Evolutionary conservation across 1,140 invertebrate genomes (phyloP), one percentile per base, ranked within the genome.

Genomic region (Carposina sasakii): DNA sequence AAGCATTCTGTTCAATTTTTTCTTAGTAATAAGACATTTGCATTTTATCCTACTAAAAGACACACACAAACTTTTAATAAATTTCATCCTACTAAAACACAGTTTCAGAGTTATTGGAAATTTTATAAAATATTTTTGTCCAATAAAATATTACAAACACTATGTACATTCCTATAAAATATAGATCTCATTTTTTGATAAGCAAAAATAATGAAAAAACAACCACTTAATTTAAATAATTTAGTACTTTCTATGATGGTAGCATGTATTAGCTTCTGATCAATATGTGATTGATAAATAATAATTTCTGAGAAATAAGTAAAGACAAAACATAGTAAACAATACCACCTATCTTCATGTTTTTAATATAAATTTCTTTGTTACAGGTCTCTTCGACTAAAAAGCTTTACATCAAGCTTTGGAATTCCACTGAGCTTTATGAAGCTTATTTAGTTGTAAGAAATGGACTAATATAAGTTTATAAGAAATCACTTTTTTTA

Each of bases 371-470:
- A 30, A 54, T 39, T 54, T 66, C 56, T 81, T 82, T 82, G 73
- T 89, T 88, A 67, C 86, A 90, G 89, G 90, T 89, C 88, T 93
- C 63, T 93, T 93, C 73, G 91, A 92, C 75, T 93, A 92, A 90
- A 84, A 76, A 74, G 79, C 79, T 81, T 76, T 76, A 66, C 63
- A 52, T 55, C 63, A 76, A 68, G 76, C 69, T 69, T 60, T 63
- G 62, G 59, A 66, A 76, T 84, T 84, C 81, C 81, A 81, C 60
- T 65, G 45, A 73, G 69, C 74, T 78, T 76, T 73, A 71, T 73
- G 57, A 74, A 81, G 76, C 76, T 72, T 71, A 16, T 73, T 74
- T 79, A 79, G 63, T 70, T 73, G 28, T 84, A 84, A 81, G 76
- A 28, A 39, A n/a, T n/a, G n/a, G n/a, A n/a, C n/a, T n/a, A 76